Evolutionary conservation across 1,140 invertebrate genomes (phyloP).

Genomic region (Pogonomyrmex barbatus): DNA sequence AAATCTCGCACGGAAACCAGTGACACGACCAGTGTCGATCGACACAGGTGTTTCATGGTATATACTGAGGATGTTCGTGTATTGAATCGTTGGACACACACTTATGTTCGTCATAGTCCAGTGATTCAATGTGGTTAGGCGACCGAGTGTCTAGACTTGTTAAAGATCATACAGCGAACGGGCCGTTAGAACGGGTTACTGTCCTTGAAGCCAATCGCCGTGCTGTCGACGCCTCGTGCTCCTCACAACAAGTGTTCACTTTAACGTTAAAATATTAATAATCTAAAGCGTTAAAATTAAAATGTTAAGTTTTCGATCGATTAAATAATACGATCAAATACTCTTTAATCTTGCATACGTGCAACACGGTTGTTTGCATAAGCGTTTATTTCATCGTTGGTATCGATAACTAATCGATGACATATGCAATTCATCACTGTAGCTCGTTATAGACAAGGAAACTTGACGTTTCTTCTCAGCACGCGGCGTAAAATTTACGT

Average conservation of each 20-base stretch:
- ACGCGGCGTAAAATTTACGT: neutral
- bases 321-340: neutral
- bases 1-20: neutral
- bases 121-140: slow-evolving; percentile 26
- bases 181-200: slow-evolving; percentile 43
- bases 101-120: slow-evolving; percentile 26
- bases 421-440: slow-evolving; percentile 20
- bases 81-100: slow-evolving; percentile 24
- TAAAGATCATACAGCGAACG: slow-evolving; percentile 48
- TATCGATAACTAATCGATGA: neutral
- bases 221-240: neutral
- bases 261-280: neutral
- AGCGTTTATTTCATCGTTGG: neutral
- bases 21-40: neutral
- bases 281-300: neutral
- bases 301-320: neutral
- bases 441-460: neutral
- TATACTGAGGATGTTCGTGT: neutral
- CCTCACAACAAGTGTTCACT: neutral
- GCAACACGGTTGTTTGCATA: neutral
- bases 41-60: neutral
- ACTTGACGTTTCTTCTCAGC: neutral
- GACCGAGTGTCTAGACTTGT: slow-evolving; percentile 47
- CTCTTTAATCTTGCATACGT: neutral
- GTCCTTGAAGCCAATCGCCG: slow-evolving; percentile 35